phyloP scores from a whole-genome alignment of 2,888 invertebrate genomes.

The Apamea anceps region DNA sequence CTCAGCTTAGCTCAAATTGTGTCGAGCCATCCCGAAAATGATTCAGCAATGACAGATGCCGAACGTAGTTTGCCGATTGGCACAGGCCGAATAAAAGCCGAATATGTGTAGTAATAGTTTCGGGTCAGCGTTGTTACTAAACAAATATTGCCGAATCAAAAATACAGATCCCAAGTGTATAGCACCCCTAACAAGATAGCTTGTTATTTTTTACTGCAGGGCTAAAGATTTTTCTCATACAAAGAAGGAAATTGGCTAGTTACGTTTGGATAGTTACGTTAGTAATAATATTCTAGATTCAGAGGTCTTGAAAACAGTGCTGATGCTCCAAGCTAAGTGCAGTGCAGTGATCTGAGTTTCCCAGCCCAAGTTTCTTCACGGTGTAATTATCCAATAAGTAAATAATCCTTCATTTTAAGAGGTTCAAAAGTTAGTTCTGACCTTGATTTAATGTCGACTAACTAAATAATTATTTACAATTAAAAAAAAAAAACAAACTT shows the following conservation, averaged over 20 bases:
- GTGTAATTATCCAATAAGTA: not conserved
- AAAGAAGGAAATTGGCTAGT: not conserved
- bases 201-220: not conserved
- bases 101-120: too few species aligned
- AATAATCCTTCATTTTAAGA: not conserved
- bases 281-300: not conserved
- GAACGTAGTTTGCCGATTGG: too few species aligned
- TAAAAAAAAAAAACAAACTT: too few species aligned
- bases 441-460: not conserved
- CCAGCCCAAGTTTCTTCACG: not conserved
- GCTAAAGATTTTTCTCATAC: not conserved
- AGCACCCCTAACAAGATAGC: not conserved
- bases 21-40: too few species aligned
- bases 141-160: too few species aligned
- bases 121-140: not conserved
- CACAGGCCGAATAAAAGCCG: too few species aligned
- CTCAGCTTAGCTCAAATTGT: too few species aligned
- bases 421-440: not conserved
- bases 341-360: not conserved
- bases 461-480: too few species aligned
- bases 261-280: not conserved
- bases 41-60: too few species aligned
- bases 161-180: not conserved
- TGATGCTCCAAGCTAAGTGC: not conserved
- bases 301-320: not conserved